Evolutionary conservation across 2,797 vertebrate species (phyloP).

Genomic region (Danio jaintianensis): DNA sequence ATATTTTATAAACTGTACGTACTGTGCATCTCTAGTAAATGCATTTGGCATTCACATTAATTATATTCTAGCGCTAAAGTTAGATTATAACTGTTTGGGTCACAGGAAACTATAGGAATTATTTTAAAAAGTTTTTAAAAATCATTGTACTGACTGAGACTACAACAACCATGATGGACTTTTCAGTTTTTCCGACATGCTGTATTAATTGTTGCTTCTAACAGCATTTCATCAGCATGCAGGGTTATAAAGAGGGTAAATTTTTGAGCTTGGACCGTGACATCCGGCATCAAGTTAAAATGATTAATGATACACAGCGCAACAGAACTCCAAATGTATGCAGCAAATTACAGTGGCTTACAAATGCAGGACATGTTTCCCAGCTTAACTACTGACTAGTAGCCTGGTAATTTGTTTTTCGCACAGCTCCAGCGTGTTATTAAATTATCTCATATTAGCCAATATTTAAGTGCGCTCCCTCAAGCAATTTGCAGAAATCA

Average conservation of each 20-base stretch:
- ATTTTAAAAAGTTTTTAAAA: not conserved
- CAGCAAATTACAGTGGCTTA: conserved; percentile 55
- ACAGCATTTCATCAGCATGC: conserved; percentile 53
- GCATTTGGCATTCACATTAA: not conserved
- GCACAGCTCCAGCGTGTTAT: conserved; percentile 40
- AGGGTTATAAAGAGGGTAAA: conserved; percentile 41
- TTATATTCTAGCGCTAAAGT: not conserved
- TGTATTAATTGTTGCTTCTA: conserved; percentile 5
- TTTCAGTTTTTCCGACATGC: conserved; percentile 22
- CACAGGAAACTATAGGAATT: not conserved
- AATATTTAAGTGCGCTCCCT: conserved; percentile 65
- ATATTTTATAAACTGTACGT: too few species aligned
- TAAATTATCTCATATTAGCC: conserved; percentile 62
- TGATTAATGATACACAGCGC: conserved; percentile 60
- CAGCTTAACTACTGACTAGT: conserved; percentile 60
- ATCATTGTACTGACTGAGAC: not conserved
- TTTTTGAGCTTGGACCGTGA: conserved; percentile 41
- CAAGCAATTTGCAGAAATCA: conserved; percentile 64
- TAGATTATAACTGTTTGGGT: not conserved
- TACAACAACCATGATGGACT: not conserved
- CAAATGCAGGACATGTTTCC: conserved; percentile 56
- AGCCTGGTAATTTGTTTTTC: conserved; percentile 58
- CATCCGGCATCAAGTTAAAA: conserved; percentile 58
- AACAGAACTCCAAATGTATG: conserved; percentile 53
- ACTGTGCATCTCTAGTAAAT: too few species aligned